A percentile compares a stretch with the other conserved stretches of the same genome.
Evolutionary conservation across 2,113 vertebrate genomes (phyloP).

Genomic region (Myrmecophaga tridactyla): DNA sequence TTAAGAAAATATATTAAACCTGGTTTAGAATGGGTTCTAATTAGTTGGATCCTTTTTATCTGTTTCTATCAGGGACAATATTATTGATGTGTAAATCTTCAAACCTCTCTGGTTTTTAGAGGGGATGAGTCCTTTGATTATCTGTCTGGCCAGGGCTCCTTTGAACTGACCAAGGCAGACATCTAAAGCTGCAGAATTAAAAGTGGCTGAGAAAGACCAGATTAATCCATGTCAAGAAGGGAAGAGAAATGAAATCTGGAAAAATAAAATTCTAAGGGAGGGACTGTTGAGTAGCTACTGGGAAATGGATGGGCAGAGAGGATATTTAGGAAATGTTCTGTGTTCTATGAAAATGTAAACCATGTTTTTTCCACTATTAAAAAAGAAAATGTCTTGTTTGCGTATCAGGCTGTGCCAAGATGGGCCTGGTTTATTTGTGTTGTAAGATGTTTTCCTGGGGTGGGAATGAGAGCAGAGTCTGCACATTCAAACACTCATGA

Average conservation of each 20-base stretch:
- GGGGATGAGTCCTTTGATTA: no score
- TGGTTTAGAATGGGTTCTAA: background rate
- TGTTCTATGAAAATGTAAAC: background rate
- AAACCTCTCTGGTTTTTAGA: background rate
- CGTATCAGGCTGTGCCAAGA: background rate
- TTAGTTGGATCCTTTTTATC: background rate
- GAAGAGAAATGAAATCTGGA: background rate
- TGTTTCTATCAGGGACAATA: background rate
- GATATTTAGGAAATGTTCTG: background rate
- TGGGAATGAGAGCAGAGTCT: background rate
- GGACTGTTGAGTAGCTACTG: background rate
- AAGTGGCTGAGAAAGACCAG: background rate
- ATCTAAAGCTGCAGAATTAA: background rate
- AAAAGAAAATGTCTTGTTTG: background rate
- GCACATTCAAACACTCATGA: accelerated
- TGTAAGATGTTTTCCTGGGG: background rate
- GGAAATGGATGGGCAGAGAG: background rate
- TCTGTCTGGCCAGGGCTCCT: background rate
- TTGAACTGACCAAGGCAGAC: background rate
- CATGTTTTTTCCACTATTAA: background rate
- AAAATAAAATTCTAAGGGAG: background rate
- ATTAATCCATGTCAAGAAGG: background rate
- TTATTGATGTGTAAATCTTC: background rate
- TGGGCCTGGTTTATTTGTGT: background rate
- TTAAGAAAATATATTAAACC: background rate